These are phyloP conservation scores for Silurus meridionalis DNA, from an alignment of 2,113 vertebrate genomes.

Conservation along the genomic window DNA sequence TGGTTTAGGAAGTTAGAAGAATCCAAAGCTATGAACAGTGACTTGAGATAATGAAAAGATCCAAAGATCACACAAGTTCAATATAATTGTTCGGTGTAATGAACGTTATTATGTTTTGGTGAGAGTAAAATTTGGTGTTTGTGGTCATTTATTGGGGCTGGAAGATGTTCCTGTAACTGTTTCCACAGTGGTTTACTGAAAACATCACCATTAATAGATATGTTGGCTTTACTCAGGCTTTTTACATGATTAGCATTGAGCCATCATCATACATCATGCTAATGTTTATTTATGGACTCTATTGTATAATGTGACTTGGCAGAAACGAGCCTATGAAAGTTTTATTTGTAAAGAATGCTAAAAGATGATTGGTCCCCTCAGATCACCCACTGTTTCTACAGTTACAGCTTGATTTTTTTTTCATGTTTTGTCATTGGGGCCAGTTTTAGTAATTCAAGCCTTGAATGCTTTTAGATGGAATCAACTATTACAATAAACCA, in stretches of 20 bases:
- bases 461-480: neutral
- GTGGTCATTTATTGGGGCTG: neutral
- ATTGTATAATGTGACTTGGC: neutral
- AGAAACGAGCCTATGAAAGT: neutral
- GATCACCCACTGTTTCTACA: neutral
- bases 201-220: neutral
- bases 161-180: neutral
- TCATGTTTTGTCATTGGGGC: neutral
- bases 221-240: neutral
- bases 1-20: neutral
- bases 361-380: constrained; percentile 20
- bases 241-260: neutral
- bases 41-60: neutral
- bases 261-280: neutral
- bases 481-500: neutral
- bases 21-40: neutral
- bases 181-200: neutral
- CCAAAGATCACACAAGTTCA: neutral
- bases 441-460: neutral
- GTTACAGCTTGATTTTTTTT: neutral
- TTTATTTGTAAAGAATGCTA: constrained; percentile 35
- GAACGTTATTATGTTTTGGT: neutral
- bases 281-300: neutral
- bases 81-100: neutral
- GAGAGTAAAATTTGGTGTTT: neutral